phyloP scores from a whole-genome alignment of 2,797 vertebrate species.

The Poeciliopsis infans region DNA sequence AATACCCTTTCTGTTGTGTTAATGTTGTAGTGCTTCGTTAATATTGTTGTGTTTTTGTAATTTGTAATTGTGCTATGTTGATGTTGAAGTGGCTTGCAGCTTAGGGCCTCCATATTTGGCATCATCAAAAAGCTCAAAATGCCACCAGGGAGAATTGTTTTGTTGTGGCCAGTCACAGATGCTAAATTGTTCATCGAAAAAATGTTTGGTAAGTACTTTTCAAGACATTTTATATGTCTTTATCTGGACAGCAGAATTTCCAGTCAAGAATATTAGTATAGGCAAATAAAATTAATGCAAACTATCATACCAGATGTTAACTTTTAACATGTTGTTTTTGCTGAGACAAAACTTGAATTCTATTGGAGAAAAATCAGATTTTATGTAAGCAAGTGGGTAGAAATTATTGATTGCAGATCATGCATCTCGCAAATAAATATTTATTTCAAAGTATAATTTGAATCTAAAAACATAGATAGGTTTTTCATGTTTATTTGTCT shows the following conservation, averaged over 20 bases:
- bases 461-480: conserved; percentile 66
- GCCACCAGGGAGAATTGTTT: background rate
- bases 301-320: background rate
- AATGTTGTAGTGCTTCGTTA: too few relatives aligned
- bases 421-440: conserved; percentile 79
- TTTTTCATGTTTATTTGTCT: conserved; percentile 35
- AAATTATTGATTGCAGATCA: conserved; percentile 81
- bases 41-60: too few relatives aligned
- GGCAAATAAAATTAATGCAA: background rate
- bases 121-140: background rate
- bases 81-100: too few relatives aligned
- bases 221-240: background rate
- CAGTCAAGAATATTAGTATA: background rate
- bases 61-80: too few relatives aligned
- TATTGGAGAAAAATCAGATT: conserved; percentile 47
- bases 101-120: too few relatives aligned
- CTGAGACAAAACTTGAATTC: conserved; percentile 75
- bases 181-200: background rate
- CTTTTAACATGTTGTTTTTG: conserved; percentile 54
- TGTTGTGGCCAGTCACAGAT: background rate
- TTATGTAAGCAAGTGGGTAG: conserved; percentile 77
- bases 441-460: conserved; percentile 78
- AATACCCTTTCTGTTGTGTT: too few relatives aligned
- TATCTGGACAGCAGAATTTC: background rate
- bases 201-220: background rate